These are phyloP conservation scores for Andrena flavipes DNA, from an alignment of 2,888 invertebrate genomes.

Conservation along the genomic window DNA sequence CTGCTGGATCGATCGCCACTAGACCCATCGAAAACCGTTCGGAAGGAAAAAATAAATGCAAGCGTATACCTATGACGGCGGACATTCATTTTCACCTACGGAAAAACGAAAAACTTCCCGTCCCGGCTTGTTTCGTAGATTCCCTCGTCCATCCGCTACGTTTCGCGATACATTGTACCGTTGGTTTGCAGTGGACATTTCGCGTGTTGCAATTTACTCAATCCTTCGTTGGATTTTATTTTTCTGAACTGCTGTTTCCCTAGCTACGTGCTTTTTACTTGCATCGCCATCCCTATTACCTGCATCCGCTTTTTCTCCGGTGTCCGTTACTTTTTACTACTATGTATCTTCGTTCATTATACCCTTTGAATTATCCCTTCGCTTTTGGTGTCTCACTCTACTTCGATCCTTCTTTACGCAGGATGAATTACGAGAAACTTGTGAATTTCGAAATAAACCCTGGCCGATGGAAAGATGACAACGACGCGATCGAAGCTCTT, in stretches of 20 bases:
- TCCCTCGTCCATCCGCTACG: conserved; percentile 27
- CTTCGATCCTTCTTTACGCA: background rate
- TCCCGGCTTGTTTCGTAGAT: conserved; percentile 33
- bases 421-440: no score
- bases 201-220: conserved; percentile 64
- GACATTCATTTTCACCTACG: conserved; percentile 25
- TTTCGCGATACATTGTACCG: conserved; percentile 31
- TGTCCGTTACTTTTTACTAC: no score
- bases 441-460: no score
- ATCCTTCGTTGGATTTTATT: conserved; percentile 27
- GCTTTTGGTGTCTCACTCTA: background rate
- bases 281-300: no score
- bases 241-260: background rate
- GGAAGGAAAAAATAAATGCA: conserved; percentile 37
- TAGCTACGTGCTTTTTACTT: background rate
- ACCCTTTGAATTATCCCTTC: no score
- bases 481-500: no score
- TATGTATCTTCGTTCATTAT: no score
- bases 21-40: conserved; percentile 23
- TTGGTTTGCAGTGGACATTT: conserved; percentile 40
- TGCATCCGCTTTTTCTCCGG: no score
- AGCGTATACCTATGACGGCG: conserved; percentile 6
- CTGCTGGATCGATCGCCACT: conserved; percentile 46
- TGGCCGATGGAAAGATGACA: no score
- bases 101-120: conserved; percentile 55